Conservation (phyloP, 1,140 invertebrate species). For the Prorops nasuta region DNA sequence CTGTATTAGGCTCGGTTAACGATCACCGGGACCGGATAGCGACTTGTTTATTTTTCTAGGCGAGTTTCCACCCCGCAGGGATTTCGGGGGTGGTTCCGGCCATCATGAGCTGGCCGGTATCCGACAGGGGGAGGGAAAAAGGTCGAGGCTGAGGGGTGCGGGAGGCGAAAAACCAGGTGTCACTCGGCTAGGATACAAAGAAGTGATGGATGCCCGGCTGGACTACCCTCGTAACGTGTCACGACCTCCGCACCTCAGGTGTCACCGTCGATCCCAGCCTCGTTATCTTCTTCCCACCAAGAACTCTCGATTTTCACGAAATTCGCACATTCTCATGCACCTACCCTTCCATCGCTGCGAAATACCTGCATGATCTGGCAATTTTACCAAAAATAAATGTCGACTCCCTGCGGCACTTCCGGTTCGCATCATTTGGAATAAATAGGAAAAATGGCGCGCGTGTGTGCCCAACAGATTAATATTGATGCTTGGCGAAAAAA, state of each 20-base stretch:
- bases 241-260: slow-evolving; percentile 37
- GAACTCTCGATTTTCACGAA: neutral
- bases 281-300: slow-evolving; percentile 27
- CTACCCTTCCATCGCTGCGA: too few relatives aligned
- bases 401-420: too few relatives aligned
- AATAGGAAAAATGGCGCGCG: too few relatives aligned
- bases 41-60: slow-evolving; percentile 23
- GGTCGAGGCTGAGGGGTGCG: slow-evolving; percentile 3
- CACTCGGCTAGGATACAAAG: slow-evolving; percentile 35
- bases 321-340: neutral
- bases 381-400: too few relatives aligned
- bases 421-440: too few relatives aligned
- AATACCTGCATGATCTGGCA: too few relatives aligned
- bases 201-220: slow-evolving; percentile 38
- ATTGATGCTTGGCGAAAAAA: too few relatives aligned
- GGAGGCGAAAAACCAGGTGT: slow-evolving; percentile 37
- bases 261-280: slow-evolving; percentile 34
- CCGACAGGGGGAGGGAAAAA: neutral
- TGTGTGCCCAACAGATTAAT: too few relatives aligned
- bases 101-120: neutral
- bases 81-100: slow-evolving; percentile 17
- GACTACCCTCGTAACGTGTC: slow-evolving; percentile 36
- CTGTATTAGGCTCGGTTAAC: slow-evolving; percentile 15
- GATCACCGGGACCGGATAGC: slow-evolving; percentile 3
- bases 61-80: neutral